A percentile compares a stretch with the other conserved stretches of the same genome.
These are phyloP conservation scores for Cyclophora albipunctata DNA, from an alignment of 2,888 invertebrate species.

Conservation along the genomic window DNA sequence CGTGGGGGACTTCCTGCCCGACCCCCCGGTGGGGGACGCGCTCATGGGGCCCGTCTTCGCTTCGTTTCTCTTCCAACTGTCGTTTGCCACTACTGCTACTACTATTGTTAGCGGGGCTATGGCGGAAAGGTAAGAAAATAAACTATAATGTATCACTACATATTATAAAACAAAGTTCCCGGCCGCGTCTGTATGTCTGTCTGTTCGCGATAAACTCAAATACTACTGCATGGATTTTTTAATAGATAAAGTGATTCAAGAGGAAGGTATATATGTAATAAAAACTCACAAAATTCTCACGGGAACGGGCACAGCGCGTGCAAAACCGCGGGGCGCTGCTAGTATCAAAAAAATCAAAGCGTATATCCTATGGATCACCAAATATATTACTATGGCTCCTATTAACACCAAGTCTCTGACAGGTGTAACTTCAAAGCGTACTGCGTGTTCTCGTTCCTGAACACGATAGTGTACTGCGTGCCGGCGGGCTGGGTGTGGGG, in stretches of 20 bases:
- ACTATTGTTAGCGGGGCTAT: conserved; percentile 96
- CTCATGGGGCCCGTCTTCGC: conserved; percentile 91
- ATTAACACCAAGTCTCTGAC: conserved; percentile 17
- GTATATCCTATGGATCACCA: too few relatives aligned
- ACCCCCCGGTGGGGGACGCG: conserved; percentile 82
- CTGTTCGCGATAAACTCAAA: too few relatives aligned
- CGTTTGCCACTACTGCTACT: conserved; percentile 92
- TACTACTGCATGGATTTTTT: too few relatives aligned
- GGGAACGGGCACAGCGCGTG: too few relatives aligned
- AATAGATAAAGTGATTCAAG: too few relatives aligned
- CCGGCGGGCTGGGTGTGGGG: conserved; percentile 97
- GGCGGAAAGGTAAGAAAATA: conserved; percentile 84
- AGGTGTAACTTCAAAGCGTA: conserved; percentile 94
- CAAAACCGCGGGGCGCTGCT: too few relatives aligned
- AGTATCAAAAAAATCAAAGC: too few relatives aligned
- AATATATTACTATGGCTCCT: too few relatives aligned
- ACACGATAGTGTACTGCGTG: conserved; percentile 92
- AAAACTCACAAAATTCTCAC: too few relatives aligned
- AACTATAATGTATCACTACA: not conserved
- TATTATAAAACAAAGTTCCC: too few relatives aligned
- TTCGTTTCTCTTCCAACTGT: conserved; percentile 92
- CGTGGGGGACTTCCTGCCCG: conserved; percentile 87
- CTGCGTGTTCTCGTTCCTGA: conserved; percentile 90
- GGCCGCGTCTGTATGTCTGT: too few relatives aligned
- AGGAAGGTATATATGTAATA: too few relatives aligned